A percentile compares a stretch with the other conserved stretches of the same genome.
These are phyloP conservation scores for Malacoraja senta DNA, from an alignment of 2,797 vertebrate genomes.

Conservation along the genomic window DNA sequence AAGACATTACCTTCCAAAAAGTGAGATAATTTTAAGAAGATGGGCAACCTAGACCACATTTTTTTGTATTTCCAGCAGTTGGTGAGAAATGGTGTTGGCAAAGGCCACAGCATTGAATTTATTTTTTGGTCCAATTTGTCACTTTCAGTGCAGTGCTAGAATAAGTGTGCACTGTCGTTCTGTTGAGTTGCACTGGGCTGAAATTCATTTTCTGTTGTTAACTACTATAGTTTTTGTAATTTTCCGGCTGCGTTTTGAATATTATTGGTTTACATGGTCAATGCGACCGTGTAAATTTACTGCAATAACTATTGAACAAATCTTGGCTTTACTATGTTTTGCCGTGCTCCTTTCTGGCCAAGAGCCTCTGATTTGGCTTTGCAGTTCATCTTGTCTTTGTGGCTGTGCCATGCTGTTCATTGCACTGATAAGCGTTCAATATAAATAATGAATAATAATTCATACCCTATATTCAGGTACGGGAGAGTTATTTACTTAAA, in stretches of 20 bases:
- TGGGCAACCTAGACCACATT: neutral
- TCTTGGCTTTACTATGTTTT: neutral
- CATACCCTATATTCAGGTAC: neutral
- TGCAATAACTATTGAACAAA: neutral
- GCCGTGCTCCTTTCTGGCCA: neutral
- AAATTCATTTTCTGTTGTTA: neutral
- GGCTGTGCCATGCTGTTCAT: neutral
- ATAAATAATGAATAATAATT: neutral
- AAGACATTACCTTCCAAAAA: neutral
- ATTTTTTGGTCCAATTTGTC: neutral
- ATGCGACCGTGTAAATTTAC: neutral
- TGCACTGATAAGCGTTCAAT: neutral
- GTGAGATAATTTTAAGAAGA: neutral
- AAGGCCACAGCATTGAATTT: neutral
- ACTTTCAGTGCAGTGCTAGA: neutral
- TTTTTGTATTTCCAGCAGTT: neutral
- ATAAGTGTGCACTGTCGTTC: neutral
- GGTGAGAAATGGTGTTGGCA: neutral
- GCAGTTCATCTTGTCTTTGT: neutral
- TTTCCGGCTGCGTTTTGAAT: neutral
- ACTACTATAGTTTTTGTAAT: neutral
- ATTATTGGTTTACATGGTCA: neutral
- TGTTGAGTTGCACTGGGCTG: neutral
- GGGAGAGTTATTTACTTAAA: neutral
- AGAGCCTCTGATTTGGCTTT: neutral